phyloP scores from a whole-genome alignment of 2,797 vertebrate species.

The Australoheros facetus region DNA sequence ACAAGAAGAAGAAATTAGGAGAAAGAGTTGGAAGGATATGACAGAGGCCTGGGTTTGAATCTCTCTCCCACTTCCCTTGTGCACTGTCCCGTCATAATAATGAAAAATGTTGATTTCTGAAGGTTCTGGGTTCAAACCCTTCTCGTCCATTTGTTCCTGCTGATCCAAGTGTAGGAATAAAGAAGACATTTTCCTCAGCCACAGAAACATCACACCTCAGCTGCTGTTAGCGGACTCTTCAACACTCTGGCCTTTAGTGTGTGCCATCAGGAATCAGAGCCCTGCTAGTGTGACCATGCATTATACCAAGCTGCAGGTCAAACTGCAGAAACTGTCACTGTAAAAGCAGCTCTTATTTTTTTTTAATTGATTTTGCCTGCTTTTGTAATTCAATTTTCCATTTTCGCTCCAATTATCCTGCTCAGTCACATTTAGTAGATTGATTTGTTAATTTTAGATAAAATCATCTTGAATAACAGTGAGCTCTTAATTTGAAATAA shows the following conservation, averaged over 20 bases:
- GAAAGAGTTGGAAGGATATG: neutral
- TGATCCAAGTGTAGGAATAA: neutral
- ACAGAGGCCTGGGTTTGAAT: neutral
- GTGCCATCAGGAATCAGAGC: neutral
- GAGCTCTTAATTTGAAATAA: conserved; percentile 3
- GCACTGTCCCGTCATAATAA: neutral
- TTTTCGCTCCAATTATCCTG: neutral
- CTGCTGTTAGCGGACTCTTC: neutral
- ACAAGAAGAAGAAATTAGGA: neutral
- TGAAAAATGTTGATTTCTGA: no score
- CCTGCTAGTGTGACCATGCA: neutral
- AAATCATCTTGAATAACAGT: neutral
- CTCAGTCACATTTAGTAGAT: neutral
- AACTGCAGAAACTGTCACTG: neutral
- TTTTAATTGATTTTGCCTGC: neutral
- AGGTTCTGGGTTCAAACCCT: no score
- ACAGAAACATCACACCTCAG: neutral
- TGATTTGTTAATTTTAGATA: neutral
- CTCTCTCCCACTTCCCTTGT: no score
- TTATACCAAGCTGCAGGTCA: neutral
- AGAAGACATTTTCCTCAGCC: neutral
- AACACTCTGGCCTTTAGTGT: neutral
- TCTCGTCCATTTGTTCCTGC: no score
- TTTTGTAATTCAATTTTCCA: neutral
- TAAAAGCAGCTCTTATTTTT: neutral